phyloP scores from a whole-genome alignment of 30 jellyfish, hydroid and myxozoan genomes.

The Sanderia malayensis region DNA sequence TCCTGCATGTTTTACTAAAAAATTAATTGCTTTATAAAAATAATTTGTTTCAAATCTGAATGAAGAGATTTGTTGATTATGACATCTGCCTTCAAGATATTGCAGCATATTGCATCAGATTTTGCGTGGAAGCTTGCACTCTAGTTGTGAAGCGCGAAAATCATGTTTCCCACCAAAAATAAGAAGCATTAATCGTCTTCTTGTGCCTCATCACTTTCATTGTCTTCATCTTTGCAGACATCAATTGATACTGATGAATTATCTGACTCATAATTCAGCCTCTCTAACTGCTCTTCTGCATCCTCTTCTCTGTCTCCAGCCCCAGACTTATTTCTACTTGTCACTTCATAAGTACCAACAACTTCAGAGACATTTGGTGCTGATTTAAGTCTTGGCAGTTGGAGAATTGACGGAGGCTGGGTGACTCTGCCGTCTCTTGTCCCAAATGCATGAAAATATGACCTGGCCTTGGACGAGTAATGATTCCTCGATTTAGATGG shows the following conservation, averaged over 20 bases:
- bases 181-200: too few species aligned
- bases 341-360: conserved; percentile 46
- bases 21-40: too few species aligned
- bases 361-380: conserved; percentile 21
- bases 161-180: too few species aligned
- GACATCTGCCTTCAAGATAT: too few species aligned
- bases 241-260: neutral
- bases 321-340: conserved; percentile 12
- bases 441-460: conserved; percentile 67
- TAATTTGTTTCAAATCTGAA: too few species aligned
- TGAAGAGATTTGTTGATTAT: too few species aligned
- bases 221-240: neutral
- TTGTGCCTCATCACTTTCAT: neutral
- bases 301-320: conserved; percentile 2
- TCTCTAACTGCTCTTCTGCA: conserved; percentile 11
- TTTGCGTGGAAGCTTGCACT: too few species aligned
- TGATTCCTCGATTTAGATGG: conserved; percentile 63
- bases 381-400: conserved; percentile 38
- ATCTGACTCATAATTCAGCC: neutral
- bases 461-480: conserved; percentile 65
- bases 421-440: conserved; percentile 40
- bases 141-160: too few species aligned
- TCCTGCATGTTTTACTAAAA: too few species aligned
- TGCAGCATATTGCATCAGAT: too few species aligned
- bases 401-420: conserved; percentile 62